These are phyloP conservation scores for Syngnathus typhle DNA, from an alignment of 2,113 vertebrate genomes.

Conservation along the genomic window DNA sequence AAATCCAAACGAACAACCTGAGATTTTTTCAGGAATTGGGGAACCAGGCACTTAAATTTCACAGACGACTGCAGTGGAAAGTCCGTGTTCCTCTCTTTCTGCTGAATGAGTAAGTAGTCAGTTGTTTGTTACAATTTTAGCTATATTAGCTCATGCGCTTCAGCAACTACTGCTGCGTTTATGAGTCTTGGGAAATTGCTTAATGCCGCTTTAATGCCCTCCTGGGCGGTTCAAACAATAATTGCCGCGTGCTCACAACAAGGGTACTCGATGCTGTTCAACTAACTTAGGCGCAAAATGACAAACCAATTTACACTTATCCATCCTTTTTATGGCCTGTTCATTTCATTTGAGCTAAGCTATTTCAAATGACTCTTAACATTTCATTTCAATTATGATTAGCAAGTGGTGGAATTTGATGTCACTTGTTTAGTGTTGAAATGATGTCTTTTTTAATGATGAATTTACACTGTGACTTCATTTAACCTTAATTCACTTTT, in stretches of 20 bases:
- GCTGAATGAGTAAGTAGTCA: slow-evolving; percentile 69
- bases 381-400: slow-evolving; percentile 19
- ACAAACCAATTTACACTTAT: slow-evolving; percentile 9
- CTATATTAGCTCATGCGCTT: slow-evolving; percentile 23
- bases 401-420: slow-evolving; percentile 31
- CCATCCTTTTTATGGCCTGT: slow-evolving; percentile 27
- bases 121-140: slow-evolving; percentile 59
- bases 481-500: slow-evolving; percentile 1
- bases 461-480: neutral
- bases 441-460: neutral
- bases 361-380: slow-evolving; percentile 5
- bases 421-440: slow-evolving; percentile 11
- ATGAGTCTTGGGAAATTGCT: slow-evolving; percentile 34
- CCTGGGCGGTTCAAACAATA: slow-evolving; percentile 13
- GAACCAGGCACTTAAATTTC: slow-evolving; percentile 50
- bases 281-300: slow-evolving; percentile 14
- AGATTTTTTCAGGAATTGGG: slow-evolving; percentile 56
- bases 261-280: slow-evolving; percentile 15
- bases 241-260: slow-evolving; percentile 24
- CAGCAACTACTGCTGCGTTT: slow-evolving; percentile 3
- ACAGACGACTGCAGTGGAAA: slow-evolving; percentile 58
- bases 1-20: slow-evolving; percentile 45
- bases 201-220: slow-evolving; percentile 59
- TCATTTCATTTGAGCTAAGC: slow-evolving; percentile 33
- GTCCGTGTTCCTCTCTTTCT: slow-evolving; percentile 64